Base-by-base conservation (phyloP, 2,888 invertebrate genomes). In the Scaptodrosophila latifasciaeformis region DNA sequence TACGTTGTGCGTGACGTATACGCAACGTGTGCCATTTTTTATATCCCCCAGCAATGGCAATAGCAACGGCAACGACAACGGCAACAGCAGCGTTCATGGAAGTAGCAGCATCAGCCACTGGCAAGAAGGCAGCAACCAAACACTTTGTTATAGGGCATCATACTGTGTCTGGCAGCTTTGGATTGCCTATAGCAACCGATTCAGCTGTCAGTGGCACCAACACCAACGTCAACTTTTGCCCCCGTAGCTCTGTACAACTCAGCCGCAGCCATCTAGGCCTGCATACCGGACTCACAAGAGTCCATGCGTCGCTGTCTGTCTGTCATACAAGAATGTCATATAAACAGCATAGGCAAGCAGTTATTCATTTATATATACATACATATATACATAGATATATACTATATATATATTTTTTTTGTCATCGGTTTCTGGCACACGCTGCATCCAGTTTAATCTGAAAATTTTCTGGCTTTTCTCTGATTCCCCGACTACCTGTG, bases 21-120 rank as follows among this genome's bases (percentile, higher is more conserved):
- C 71, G 71, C 75, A 68, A 59, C 64, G 70, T 76, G 74, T 72
- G 74, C 65, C 63, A 72, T 67, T 67, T 71, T 75, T 71, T 67
- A 31, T 3, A 31, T n/a, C 9, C 58, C 69, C 71, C 69, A 75
- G 71, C 66, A 75, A 75, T 60, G 53, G 66, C 52, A 75, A 68
- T 55, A 65, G 45, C 65, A 59, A 42, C 56, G 68, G 18, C 54
- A 48, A 49, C 48, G 48, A 1, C 40, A 37, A 13, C 45, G 55
- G 12, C 49, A 58, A 29, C 43, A 39, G 45, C 54, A 44, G 30
- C 49, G 30, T 6, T 35, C 48, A 6, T 29, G 47, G n/a, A n/a
- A n/a, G n/a, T n/a, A n/a, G 12, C 34, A 46, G 6, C 24, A 44
- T 17, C 17, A 24, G 12, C 34, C n/a, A n/a, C n/a, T 27, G n/a